Evolutionary conservation across 2,797 vertebrate genomes (phyloP).

Genomic region (Ceryle rudis): DNA sequence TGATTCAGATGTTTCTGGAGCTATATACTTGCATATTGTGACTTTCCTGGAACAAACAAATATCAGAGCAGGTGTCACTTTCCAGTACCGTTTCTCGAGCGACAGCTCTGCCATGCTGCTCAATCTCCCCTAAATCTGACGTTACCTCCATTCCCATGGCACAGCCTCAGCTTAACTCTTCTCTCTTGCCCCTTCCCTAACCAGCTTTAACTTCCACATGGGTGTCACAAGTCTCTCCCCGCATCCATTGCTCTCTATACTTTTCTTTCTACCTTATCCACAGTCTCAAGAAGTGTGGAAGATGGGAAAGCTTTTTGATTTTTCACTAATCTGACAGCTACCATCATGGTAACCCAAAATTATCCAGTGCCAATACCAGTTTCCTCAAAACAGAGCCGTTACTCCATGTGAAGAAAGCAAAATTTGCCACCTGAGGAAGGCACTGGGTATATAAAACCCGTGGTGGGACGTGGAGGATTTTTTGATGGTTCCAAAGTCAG

Average conservation of each 20-base stretch:
- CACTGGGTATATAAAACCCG: neutral
- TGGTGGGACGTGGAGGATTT: neutral
- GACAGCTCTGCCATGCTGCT: neutral
- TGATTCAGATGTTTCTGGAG: neutral
- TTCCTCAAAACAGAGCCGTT: neutral
- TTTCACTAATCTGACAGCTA: neutral
- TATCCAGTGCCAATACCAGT: neutral
- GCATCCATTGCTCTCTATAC: neutral
- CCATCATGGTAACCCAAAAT: neutral
- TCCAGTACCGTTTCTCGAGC: neutral
- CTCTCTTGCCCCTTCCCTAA: neutral
- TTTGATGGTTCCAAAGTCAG: neutral
- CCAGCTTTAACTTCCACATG: accelerated
- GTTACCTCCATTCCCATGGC: neutral
- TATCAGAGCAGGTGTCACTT: neutral
- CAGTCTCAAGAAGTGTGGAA: neutral
- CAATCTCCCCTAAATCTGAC: neutral
- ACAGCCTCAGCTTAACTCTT: neutral
- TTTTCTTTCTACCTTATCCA: neutral
- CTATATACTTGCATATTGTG: neutral
- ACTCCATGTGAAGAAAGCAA: neutral
- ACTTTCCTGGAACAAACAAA: neutral
- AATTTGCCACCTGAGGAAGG: neutral
- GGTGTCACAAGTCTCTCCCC: neutral
- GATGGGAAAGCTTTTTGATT: neutral